These are phyloP conservation scores for Protonibea diacanthus DNA, from an alignment of 2,797 vertebrate genomes.

Conservation along the genomic window DNA sequence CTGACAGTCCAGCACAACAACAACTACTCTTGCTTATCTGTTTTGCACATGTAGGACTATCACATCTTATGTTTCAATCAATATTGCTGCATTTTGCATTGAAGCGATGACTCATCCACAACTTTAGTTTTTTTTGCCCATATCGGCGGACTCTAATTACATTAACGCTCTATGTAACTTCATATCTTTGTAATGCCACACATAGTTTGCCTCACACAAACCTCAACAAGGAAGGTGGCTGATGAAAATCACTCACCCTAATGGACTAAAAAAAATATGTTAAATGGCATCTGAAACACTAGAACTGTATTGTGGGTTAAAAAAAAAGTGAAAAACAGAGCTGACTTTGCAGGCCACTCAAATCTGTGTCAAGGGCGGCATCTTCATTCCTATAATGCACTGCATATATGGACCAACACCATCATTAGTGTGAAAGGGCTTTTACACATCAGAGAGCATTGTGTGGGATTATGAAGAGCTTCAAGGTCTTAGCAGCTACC, in stretches of 20 bases:
- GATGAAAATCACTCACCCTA: constrained; percentile 24
- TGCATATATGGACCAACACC: constrained; percentile 3
- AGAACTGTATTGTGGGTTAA: constrained; percentile 4
- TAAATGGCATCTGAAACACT: neutral
- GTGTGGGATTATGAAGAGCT: constrained; percentile 30
- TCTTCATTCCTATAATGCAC: constrained; percentile 46
- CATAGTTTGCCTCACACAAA: neutral
- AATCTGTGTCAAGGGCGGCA: neutral
- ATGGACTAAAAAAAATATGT: constrained; percentile 21
- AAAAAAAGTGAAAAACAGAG: constrained; percentile 1
- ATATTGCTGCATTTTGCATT: neutral
- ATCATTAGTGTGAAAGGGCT: constrained; percentile 34
- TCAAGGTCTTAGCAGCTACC: neutral
- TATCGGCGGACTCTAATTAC: neutral
- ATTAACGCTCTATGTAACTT: neutral
- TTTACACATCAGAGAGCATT: constrained; percentile 20
- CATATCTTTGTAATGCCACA: neutral
- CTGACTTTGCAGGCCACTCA: neutral
- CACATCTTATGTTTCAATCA: neutral
- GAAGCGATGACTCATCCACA: neutral
- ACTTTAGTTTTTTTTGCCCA: neutral
- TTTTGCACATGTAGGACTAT: neutral
- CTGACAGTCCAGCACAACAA: neutral
- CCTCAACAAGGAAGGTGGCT: neutral
- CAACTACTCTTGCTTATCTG: neutral